A percentile compares a stretch with the other conserved stretches of the same genome.
Evolutionary conservation across 2,888 invertebrate species (phyloP).

Genomic region (Erynnis tages): DNA sequence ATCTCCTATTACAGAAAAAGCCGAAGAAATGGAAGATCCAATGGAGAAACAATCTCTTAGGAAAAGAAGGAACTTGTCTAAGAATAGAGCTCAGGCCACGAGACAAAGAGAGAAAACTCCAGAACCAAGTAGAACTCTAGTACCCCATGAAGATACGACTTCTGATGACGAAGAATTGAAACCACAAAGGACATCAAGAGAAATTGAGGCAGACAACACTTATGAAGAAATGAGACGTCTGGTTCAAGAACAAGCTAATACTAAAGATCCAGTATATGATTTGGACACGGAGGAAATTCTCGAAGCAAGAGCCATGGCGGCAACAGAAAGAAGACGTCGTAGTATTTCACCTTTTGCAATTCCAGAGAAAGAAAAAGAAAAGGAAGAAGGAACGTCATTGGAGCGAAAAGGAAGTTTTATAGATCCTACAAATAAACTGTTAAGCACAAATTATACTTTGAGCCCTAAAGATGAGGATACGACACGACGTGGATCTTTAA

Average conservation of each 20-base stretch:
- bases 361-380: slow-evolving; percentile 57
- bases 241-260: slow-evolving; percentile 61
- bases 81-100: slow-evolving; percentile 74
- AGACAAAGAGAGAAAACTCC: slow-evolving; percentile 77
- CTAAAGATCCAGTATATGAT: slow-evolving; percentile 73
- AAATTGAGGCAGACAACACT: slow-evolving; percentile 73
- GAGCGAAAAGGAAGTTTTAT: slow-evolving; percentile 75
- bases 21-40: slow-evolving; percentile 57
- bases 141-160: slow-evolving; percentile 83
- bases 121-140: slow-evolving; percentile 69
- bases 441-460: slow-evolving; percentile 66
- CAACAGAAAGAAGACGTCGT: slow-evolving; percentile 69
- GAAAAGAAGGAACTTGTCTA: slow-evolving; percentile 83
- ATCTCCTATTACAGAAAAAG: slow-evolving; percentile 35
- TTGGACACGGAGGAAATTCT: slow-evolving; percentile 68
- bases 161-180: slow-evolving; percentile 73
- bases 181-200: slow-evolving; percentile 57
- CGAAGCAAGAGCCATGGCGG: slow-evolving; percentile 68
- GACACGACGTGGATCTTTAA: slow-evolving; percentile 57
- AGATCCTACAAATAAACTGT: slow-evolving; percentile 72
- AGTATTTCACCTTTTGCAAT: slow-evolving; percentile 78
- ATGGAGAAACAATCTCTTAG: slow-evolving; percentile 75
- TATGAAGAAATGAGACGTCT: slow-evolving; percentile 76
- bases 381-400: slow-evolving; percentile 57
- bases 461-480: slow-evolving; percentile 67